Conservation (phyloP, 2,113 vertebrate species). For the Trinectes maculatus region DNA sequence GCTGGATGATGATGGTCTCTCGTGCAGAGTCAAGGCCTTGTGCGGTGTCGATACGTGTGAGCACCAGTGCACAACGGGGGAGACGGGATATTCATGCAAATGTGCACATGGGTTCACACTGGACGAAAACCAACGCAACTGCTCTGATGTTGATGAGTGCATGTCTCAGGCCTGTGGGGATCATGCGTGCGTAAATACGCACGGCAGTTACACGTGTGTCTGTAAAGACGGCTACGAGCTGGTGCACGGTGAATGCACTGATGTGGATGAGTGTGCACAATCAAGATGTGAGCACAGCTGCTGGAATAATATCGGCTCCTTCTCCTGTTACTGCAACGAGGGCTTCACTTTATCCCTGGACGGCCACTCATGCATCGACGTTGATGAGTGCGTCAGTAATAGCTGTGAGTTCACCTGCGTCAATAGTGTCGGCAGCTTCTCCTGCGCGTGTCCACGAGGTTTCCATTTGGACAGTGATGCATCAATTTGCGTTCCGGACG, state of each 20-base stretch:
- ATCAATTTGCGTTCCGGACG: constrained; percentile 24
- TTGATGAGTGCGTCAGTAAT: constrained; percentile 65
- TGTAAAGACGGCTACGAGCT: constrained; percentile 70
- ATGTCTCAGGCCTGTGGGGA: constrained; percentile 44
- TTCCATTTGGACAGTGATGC: constrained; percentile 46
- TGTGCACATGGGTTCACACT: constrained; percentile 74
- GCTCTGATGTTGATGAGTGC: constrained; percentile 78
- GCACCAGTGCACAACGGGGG: constrained; percentile 51
- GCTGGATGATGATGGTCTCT: constrained; percentile 60
- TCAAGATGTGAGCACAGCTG: constrained; percentile 70
- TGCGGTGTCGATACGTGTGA: constrained; percentile 68
- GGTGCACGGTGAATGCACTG: constrained; percentile 61
- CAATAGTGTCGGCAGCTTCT: constrained; percentile 73
- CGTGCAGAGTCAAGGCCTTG: constrained; percentile 52
- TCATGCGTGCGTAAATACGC: constrained; percentile 66
- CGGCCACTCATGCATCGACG: constrained; percentile 61
- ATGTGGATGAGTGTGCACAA: constrained; percentile 73
- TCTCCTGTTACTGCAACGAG: constrained; percentile 70
- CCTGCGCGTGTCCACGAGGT: constrained; percentile 50
- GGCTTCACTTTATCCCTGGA: constrained; percentile 66
- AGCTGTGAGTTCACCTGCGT: constrained; percentile 66
- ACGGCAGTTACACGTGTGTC: constrained; percentile 67
- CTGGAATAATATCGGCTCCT: constrained; percentile 72
- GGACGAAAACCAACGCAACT: constrained; percentile 60
- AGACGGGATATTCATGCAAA: constrained; percentile 56